A percentile compares a stretch with the other conserved stretches of the same genome.
Conservation (phyloP, 2,113 vertebrate genomes). For the Ailuropoda melanoleuca region DNA sequence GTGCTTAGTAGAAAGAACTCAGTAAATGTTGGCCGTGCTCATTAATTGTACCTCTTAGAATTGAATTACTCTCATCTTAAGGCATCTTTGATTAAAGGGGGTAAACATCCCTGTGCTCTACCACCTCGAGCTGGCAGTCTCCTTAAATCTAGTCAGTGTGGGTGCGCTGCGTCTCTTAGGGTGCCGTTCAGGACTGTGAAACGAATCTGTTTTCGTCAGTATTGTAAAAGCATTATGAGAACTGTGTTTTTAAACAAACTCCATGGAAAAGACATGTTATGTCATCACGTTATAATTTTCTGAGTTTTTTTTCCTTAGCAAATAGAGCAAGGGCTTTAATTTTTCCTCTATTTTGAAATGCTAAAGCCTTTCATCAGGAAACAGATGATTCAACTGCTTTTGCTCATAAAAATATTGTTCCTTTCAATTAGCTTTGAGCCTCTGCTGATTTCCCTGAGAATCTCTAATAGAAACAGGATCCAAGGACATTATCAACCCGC, state of each 20-base stretch:
- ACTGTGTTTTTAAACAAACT: background rate
- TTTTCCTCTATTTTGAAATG: background rate
- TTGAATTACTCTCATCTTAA: background rate
- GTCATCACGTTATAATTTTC: background rate
- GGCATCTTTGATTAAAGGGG: background rate
- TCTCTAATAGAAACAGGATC: background rate
- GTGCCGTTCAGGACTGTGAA: background rate
- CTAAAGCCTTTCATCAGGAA: background rate
- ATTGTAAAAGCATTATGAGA: background rate
- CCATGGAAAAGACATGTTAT: background rate
- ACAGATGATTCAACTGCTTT: background rate
- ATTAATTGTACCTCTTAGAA: slow-evolving; percentile 12
- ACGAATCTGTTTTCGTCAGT: background rate
- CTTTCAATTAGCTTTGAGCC: background rate
- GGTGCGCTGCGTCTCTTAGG: no score
- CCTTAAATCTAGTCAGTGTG: background rate
- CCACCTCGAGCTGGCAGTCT: background rate
- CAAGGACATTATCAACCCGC: background rate
- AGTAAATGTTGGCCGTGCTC: background rate
- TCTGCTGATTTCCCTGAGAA: background rate
- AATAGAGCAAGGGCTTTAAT: background rate
- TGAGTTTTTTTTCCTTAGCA: background rate
- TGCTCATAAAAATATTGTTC: background rate
- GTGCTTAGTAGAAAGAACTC: background rate
- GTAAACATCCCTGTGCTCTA: background rate